Evolutionary conservation across 2,113 vertebrate species (phyloP).

Genomic region (Vulpes ferrilata): DNA sequence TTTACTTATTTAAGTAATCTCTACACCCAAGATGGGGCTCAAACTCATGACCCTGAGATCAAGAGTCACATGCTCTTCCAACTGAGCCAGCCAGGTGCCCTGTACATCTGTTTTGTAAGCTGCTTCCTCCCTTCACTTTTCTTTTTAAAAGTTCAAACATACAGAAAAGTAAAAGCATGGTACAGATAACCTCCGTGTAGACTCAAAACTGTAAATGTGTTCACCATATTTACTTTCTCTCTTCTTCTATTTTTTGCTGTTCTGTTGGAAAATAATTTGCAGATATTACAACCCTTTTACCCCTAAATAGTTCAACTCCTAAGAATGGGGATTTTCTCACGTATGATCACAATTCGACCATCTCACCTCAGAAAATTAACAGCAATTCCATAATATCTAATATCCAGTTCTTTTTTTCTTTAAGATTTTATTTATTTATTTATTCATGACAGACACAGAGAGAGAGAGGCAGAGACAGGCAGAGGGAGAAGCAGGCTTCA

Average conservation of each 20-base stretch:
- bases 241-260: neutral
- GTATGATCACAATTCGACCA: neutral
- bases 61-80: neutral
- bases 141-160: neutral
- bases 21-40: neutral
- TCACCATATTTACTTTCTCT: neutral
- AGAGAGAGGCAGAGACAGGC: no score
- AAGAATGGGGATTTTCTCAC: neutral
- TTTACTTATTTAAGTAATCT: neutral
- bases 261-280: neutral
- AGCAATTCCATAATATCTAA: neutral
- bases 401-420: neutral
- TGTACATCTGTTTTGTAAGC: neutral
- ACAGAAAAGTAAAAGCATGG: neutral
- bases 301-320: neutral
- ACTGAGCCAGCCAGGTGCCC: neutral
- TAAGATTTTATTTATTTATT: no score
- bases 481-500: no score
- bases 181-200: neutral
- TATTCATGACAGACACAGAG: no score
- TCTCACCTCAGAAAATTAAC: neutral
- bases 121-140: neutral
- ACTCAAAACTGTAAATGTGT: neutral
- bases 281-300: neutral
- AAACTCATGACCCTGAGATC: neutral